A percentile compares a stretch with the other conserved stretches of the same genome.
Conservation (phyloP, 1,140 invertebrate species). For the Scaptodrosophila lebanonensis region DNA sequence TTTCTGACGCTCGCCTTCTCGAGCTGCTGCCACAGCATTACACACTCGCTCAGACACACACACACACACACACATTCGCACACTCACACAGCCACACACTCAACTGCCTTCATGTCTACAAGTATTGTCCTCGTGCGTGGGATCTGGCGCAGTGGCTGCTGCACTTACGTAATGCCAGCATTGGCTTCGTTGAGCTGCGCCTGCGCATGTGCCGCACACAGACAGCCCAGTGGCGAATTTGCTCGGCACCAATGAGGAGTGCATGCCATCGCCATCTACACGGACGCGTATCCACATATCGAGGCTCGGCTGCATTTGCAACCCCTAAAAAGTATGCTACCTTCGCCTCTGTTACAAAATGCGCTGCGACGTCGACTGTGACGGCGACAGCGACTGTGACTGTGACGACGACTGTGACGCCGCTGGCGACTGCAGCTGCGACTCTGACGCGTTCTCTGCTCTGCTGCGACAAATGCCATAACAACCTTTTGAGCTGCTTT, state of each 20-base stretch:
- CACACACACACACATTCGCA: neutral
- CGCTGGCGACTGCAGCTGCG: too few relatives aligned
- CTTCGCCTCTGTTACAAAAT: constrained; percentile 49
- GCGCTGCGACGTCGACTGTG: constrained; percentile 9
- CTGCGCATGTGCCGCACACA: constrained; percentile 42
- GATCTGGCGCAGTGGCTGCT: constrained; percentile 9
- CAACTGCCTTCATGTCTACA: constrained; percentile 29
- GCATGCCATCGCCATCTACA: neutral
- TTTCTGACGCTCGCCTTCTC: constrained; percentile 40
- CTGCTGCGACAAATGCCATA: constrained; percentile 57
- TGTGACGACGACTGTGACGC: neutral
- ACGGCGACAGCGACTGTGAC: neutral
- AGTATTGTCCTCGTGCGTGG: neutral
- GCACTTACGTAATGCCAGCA: constrained; percentile 44
- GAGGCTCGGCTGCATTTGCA: constrained; percentile 36
- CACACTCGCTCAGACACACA: neutral
- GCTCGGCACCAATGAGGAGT: constrained; percentile 11
- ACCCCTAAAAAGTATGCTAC: constrained; percentile 73
- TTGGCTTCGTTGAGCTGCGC: constrained; percentile 46
- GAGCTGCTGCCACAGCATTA: constrained; percentile 5
- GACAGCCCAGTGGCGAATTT: constrained; percentile 42
- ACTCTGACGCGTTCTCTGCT: too few relatives aligned
- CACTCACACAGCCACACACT: constrained; percentile 6
- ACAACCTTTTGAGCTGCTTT: constrained; percentile 45
- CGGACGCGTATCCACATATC: neutral